phyloP scores from a whole-genome alignment of 1,140 invertebrate species.

The Yoshiicerus persimilis region DNA sequence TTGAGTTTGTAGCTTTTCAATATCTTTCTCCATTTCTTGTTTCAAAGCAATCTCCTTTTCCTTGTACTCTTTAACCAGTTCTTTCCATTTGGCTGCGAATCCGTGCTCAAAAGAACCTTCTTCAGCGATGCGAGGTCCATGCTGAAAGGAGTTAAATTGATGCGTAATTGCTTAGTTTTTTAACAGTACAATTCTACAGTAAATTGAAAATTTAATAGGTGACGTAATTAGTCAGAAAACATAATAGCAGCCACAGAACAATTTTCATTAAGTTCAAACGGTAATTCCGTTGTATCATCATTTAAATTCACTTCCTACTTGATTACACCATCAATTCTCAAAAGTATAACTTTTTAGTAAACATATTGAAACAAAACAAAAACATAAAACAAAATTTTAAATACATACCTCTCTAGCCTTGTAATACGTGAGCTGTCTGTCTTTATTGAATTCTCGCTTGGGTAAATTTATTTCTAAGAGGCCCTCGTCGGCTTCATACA shows the following conservation, averaged over 20 bases:
- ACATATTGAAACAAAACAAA: too few relatives aligned
- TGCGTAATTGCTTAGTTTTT: too few relatives aligned
- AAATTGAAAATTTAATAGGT: too few relatives aligned
- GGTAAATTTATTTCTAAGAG: conserved; percentile 86
- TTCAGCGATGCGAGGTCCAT: conserved; percentile 87
- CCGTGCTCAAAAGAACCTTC: conserved; percentile 90
- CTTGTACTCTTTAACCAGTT: conserved; percentile 87
- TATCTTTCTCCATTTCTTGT: conserved; percentile 84
- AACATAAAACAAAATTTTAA: too few relatives aligned
- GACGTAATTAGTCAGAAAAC: conserved; percentile 15
- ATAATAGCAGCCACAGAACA: conserved; percentile 38
- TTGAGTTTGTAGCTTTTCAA: conserved; percentile 89
- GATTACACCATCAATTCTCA: not conserved
- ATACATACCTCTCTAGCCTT: conserved; percentile 68
- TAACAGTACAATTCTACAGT: too few relatives aligned
- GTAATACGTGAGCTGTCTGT: conserved; percentile 69
- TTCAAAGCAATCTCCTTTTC: conserved; percentile 88
- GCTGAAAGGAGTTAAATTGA: conserved; percentile 53
- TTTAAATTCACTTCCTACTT: not conserved
- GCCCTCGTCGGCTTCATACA: conserved; percentile 91
- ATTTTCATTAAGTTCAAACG: conserved; percentile 42
- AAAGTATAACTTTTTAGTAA: not conserved
- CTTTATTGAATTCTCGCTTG: conserved; percentile 62
- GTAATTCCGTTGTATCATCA: conserved; percentile 47
- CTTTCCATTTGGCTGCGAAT: conserved; percentile 95